Percentiles rank a stretch among this genome's conserved stretches.
These are phyloP conservation scores for Xylocampa areola DNA, from an alignment of 2,888 invertebrate genomes.

Conservation along the genomic window DNA sequence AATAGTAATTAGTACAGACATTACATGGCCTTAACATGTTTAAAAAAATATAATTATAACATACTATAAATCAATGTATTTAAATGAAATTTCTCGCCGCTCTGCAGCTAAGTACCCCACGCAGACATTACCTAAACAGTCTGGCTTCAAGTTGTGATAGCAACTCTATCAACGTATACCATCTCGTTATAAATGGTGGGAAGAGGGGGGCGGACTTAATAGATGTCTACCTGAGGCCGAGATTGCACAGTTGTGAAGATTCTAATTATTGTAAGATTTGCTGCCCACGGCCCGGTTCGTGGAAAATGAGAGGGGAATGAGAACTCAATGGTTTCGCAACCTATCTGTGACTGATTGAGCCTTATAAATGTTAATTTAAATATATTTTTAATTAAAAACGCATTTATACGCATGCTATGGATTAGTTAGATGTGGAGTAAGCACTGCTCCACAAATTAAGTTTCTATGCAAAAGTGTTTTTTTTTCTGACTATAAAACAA, in stretches of 20 bases:
- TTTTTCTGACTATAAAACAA: too few species aligned
- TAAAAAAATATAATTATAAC: too few species aligned
- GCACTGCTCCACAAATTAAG: too few species aligned
- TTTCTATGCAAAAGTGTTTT: too few species aligned
- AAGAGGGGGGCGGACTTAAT: constrained; percentile 21
- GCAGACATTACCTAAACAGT: constrained; percentile 23
- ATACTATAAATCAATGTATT: too few species aligned
- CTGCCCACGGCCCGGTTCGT: constrained; percentile 1
- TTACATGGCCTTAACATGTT: too few species aligned
- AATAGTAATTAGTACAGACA: too few species aligned
- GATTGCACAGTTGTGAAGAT: constrained; percentile 14
- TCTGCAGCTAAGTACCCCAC: neutral
- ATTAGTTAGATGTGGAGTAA: too few species aligned
- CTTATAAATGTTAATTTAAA: too few species aligned
- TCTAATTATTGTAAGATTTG: constrained; percentile 26
- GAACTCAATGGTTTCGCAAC: neutral
- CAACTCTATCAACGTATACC: constrained; percentile 1
- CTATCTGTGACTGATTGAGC: neutral
- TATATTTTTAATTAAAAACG: too few species aligned
- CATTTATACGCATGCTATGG: too few species aligned
- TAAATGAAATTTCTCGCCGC: too few species aligned
- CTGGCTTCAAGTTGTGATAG: constrained; percentile 15
- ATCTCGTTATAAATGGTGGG: constrained; percentile 8
- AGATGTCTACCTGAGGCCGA: constrained; percentile 14
- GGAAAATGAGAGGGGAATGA: constrained; percentile 1